Conservation (phyloP, 1,140 invertebrate species). For the Patella vulgata region DNA sequence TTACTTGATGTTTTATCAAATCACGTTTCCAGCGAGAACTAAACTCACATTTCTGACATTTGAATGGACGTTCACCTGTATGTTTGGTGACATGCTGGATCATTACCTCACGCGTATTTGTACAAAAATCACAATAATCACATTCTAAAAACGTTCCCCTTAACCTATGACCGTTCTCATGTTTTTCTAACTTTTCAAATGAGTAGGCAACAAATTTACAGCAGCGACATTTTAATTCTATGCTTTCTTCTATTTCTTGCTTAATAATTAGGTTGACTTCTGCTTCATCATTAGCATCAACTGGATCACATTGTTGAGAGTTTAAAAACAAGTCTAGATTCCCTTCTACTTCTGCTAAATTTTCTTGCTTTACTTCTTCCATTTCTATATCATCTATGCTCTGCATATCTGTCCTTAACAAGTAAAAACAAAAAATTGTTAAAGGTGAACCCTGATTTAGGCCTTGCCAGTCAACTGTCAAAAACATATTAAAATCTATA, state of each 20-base stretch:
- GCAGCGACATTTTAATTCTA: not conserved
- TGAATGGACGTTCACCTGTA: slow-evolving; percentile 38
- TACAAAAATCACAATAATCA: slow-evolving; percentile 15
- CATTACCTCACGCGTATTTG: slow-evolving; percentile 1
- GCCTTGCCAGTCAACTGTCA: no score
- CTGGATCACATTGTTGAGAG: no score
- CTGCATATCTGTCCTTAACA: no score
- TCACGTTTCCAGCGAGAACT: slow-evolving; percentile 27
- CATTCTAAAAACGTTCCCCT: slow-evolving; percentile 7
- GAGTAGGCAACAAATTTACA: slow-evolving; percentile 1
- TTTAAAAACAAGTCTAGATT: no score
- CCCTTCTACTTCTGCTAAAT: no score
- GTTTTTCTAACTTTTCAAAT: not conserved
- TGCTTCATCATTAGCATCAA: not conserved
- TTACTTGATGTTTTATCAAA: slow-evolving; percentile 33
- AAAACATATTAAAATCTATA: no score
- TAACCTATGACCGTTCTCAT: slow-evolving; percentile 3
- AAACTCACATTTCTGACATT: slow-evolving; percentile 41
- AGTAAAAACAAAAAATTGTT: no score
- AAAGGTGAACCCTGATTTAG: no score
- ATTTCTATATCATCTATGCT: no score
- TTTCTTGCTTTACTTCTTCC: no score
- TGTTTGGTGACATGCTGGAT: slow-evolving; percentile 41
- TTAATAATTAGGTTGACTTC: not conserved
- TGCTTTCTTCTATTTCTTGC: not conserved